These are phyloP conservation scores for Phoenoteleia sp. DNA, from an alignment of 2,888 invertebrate species.

Conservation along the genomic window DNA sequence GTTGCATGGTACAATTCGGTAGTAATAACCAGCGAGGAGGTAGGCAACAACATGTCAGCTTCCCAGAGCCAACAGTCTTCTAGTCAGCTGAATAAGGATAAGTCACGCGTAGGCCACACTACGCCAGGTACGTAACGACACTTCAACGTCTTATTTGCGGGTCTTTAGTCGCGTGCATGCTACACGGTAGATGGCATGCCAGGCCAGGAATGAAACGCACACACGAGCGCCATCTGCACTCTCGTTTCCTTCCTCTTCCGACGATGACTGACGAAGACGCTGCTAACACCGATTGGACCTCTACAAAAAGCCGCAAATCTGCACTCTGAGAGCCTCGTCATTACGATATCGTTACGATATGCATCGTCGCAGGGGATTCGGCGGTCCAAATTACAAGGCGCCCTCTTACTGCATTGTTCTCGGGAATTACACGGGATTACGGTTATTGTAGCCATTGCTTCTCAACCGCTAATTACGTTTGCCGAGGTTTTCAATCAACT, in stretches of 20 bases:
- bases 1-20: slow-evolving; percentile 86
- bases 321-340: not conserved
- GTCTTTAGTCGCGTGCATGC: slow-evolving; percentile 40
- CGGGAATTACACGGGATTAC: not conserved
- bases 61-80: slow-evolving; percentile 87
- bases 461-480: not conserved
- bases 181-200: no score
- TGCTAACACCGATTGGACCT: no score
- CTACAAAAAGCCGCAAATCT: no score
- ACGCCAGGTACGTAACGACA: slow-evolving; percentile 84
- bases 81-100: slow-evolving; percentile 88
- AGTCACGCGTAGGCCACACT: slow-evolving; percentile 86
- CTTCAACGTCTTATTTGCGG: slow-evolving; percentile 44
- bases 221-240: slow-evolving; percentile 23
- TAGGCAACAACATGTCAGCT: slow-evolving; percentile 87
- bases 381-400: no score
- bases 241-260: not conserved
- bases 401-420: not conserved
- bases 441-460: not conserved
- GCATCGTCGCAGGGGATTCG: not conserved
- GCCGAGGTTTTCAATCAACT: not conserved
- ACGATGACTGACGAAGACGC: not conserved
- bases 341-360: not conserved
- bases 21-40: slow-evolving; percentile 86
- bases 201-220: no score